Evolutionary conservation across 2,888 invertebrate genomes (phyloP), one percentile per base, ranked within the genome.

Genomic region (Vandiemenella viatica): DNA sequence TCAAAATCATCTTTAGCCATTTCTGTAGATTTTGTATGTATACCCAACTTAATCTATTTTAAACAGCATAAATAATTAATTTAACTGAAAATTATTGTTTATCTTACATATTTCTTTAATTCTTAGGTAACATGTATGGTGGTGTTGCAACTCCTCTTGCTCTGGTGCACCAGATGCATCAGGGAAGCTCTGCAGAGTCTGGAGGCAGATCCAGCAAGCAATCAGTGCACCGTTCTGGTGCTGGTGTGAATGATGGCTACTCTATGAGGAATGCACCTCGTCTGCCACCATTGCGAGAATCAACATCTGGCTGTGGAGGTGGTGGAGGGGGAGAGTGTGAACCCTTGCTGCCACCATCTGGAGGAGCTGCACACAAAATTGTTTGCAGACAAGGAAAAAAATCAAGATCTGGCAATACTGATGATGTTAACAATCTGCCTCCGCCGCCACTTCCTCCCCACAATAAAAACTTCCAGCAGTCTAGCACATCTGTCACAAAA

Each of bases 131-230:
- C 48, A 61, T 66, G 61, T 81, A 79, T 59, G 82, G 82, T 1
- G 82, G 82, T 15, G 80, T 83, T 7, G 77, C 81, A 0, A 82
- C 81, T 2, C 80, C 81, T 1, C 65, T 81, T 23, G 79, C 80
- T 16, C 72, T 81, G 67, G 65, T 81, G 38, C 79, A 77, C 57
- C 71, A 69, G 51, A 63, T 62, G 32, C 73, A 71, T 58, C 72
- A 72, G 1, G 71, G 70, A 2, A 63, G 69, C 50, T 67, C 37
- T 4, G 41, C 52, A 8, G 50, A 41, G 13, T 19, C 37, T 8
- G 42, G 45, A 15, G 44, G 46, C 37, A 37, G 37, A 19, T 40
- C 43, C 10, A 32, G 13, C 10, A 32, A 32, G 32, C 10, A 32
- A n/a, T n/a, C 10, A 32, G 37, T 40, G 17, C 21, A 43, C 10